These are phyloP conservation scores for Drosophila virilis DNA, from an alignment of 1,140 invertebrate genomes.

Conservation along the genomic window DNA sequence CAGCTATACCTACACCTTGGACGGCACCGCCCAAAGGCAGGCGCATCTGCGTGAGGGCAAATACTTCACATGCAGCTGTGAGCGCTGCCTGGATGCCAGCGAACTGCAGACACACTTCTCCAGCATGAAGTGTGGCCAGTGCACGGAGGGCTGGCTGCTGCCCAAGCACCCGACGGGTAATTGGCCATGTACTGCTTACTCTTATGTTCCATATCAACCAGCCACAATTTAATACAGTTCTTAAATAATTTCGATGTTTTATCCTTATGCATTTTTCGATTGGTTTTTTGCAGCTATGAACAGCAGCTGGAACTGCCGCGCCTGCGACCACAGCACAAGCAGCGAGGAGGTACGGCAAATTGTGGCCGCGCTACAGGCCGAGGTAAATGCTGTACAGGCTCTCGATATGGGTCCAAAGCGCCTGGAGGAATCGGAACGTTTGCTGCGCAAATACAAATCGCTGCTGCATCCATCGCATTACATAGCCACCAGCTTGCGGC, in stretches of 20 bases:
- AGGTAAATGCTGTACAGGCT: conserved; percentile 85
- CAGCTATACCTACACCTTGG: conserved; percentile 91
- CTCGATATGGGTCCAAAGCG: conserved; percentile 83
- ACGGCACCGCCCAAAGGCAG: conserved; percentile 89
- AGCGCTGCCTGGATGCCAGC: conserved; percentile 90
- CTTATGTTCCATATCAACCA: no score
- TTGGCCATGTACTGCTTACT: background rate
- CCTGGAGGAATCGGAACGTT: conserved; percentile 84
- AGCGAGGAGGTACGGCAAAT: conserved; percentile 86
- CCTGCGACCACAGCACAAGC: conserved; percentile 88
- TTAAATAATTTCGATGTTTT: no score
- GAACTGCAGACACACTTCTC: conserved; percentile 91
- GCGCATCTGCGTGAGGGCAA: conserved; percentile 90
- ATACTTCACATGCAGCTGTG: conserved; percentile 90
- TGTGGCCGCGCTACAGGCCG: conserved; percentile 87
- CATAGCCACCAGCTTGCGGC: conserved; percentile 87
- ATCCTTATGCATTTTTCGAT: background rate
- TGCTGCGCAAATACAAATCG: conserved; percentile 87
- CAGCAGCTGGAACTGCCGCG: conserved; percentile 90
- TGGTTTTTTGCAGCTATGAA: conserved; percentile 84
- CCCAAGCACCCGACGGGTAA: conserved; percentile 88
- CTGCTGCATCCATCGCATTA: conserved; percentile 90
- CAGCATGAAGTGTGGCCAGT: conserved; percentile 90
- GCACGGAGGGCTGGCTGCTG: conserved; percentile 89
- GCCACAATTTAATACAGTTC: no score